Conservation (phyloP, 2,888 invertebrate species). For the Stenchaetothrips biformis region DNA sequence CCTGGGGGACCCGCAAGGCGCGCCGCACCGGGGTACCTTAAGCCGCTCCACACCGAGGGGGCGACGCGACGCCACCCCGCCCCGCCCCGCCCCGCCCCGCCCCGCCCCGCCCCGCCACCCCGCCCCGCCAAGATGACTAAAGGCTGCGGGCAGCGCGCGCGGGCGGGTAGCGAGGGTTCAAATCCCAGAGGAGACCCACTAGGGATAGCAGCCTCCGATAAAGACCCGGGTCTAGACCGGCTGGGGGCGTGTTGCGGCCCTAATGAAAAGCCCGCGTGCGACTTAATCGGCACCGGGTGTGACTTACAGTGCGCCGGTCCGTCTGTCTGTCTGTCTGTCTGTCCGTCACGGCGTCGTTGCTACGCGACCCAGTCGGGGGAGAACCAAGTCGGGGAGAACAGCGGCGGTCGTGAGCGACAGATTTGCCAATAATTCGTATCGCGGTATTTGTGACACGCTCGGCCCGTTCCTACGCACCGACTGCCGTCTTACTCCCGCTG, state of each 20-base stretch:
- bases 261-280: background rate
- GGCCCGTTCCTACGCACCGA: too few species aligned
- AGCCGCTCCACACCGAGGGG: background rate
- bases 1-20: too few species aligned
- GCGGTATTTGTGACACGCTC: too few species aligned
- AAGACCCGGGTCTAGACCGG: background rate
- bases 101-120: background rate
- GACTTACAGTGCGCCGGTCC: background rate
- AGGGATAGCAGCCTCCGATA: too few species aligned
- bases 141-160: background rate
- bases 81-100: background rate
- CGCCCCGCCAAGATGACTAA: background rate
- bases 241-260: background rate
- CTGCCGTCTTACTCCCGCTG: too few species aligned
- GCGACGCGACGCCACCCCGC: background rate
- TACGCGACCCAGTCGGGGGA: too few species aligned
- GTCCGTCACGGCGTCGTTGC: too few species aligned
- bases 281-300: slow-evolving; percentile 6
- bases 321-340: background rate
- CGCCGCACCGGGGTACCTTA: too few species aligned
- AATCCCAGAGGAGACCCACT: background rate
- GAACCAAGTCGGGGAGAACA: too few species aligned
- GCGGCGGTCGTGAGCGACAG: too few species aligned
- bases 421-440: too few species aligned
- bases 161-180: too few species aligned